Conservation (phyloP, 92 coral and sea anemone species). For the Phymanthus crucifer region DNA sequence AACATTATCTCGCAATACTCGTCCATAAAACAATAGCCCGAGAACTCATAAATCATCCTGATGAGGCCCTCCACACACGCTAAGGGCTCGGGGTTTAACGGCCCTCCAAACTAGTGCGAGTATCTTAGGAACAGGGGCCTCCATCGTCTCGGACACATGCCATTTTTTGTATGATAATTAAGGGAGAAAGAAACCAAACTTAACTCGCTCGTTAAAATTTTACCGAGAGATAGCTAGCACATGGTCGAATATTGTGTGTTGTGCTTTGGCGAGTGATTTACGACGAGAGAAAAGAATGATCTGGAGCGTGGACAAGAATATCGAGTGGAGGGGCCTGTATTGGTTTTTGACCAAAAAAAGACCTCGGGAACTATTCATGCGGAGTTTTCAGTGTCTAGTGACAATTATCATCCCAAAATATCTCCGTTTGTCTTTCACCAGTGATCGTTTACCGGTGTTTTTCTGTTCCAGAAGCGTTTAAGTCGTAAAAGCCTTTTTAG, state of each 20-base stretch:
- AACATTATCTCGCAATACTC: constrained; percentile 31
- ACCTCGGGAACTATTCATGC: constrained; percentile 1
- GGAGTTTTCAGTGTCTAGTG: constrained; percentile 8
- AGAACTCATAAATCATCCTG: constrained; percentile 31
- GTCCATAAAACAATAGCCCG: constrained; percentile 32
- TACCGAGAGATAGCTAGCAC: constrained; percentile 13
- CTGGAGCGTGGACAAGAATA: constrained; percentile 37
- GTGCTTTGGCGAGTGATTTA: constrained; percentile 20
- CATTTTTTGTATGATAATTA: constrained; percentile 15
- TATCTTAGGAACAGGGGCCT: constrained; percentile 34
- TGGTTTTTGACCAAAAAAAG: constrained; percentile 23
- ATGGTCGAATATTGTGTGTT: constrained; percentile 28
- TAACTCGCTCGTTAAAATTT: constrained; percentile 20
- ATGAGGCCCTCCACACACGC: constrained; percentile 27
- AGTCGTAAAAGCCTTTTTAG: background rate
- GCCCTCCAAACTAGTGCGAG: constrained; percentile 18
- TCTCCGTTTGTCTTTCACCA: background rate
- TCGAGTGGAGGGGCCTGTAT: constrained; percentile 8
- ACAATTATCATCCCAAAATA: constrained; percentile 7
- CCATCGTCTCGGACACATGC: constrained; percentile 24
- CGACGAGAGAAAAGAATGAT: constrained; percentile 15
- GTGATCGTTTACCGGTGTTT: constrained; percentile 14
- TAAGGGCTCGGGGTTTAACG: constrained; percentile 26
- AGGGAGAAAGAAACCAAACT: constrained; percentile 13
- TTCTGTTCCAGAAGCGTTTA: background rate